Percentiles rank a stretch among this genome's conserved stretches.
phyloP scores from a whole-genome alignment of 2,888 invertebrate genomes.

The Agapetus fuscipes region DNA sequence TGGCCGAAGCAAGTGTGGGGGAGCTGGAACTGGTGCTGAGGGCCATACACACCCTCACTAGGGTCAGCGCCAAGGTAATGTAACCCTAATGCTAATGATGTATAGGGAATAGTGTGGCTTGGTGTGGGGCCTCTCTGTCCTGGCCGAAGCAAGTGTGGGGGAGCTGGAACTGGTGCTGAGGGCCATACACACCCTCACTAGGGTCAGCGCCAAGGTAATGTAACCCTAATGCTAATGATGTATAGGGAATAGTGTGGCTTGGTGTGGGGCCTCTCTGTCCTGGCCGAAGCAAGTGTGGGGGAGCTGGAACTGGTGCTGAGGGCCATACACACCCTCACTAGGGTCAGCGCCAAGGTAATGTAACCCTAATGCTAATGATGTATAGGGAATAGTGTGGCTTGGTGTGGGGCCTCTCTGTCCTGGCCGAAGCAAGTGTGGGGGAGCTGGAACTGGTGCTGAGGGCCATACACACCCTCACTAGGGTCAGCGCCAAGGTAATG shows the following conservation, averaged over 20 bases:
- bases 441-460: conserved; percentile 90
- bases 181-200: conserved; percentile 81
- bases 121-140: conserved; percentile 79
- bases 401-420: conserved; percentile 79
- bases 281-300: conserved; percentile 93
- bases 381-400: conserved; percentile 95
- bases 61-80: conserved; percentile 80
- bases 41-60: conserved; percentile 81
- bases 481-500: conserved; percentile 80
- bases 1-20: conserved; percentile 93
- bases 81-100: conserved; percentile 48
- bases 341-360: conserved; percentile 80
- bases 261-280: conserved; percentile 79
- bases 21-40: conserved; percentile 90
- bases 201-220: conserved; percentile 80
- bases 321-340: conserved; percentile 81
- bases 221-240: conserved; percentile 48
- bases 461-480: conserved; percentile 81
- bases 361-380: conserved; percentile 48
- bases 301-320: conserved; percentile 90
- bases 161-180: conserved; percentile 90
- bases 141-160: conserved; percentile 93
- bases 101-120: conserved; percentile 95
- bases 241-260: conserved; percentile 95
- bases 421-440: conserved; percentile 93